Conservation (phyloP, 2,113 vertebrate species). For the Cygnus buccinator region DNA sequence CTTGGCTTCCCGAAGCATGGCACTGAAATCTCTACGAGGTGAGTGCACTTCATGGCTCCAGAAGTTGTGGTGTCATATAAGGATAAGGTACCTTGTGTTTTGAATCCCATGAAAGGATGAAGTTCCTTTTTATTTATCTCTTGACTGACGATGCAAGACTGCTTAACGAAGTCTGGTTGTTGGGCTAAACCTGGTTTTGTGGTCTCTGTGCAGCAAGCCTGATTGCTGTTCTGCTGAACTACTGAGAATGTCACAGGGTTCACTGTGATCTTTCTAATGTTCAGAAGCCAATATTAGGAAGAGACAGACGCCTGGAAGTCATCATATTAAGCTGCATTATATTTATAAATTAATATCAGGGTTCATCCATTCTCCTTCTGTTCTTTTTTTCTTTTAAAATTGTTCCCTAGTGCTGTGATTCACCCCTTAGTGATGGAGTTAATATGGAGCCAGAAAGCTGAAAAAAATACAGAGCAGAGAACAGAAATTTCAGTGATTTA, state of each 20-base stretch:
- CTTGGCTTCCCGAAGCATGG: slow-evolving; percentile 91
- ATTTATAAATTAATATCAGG: not conserved
- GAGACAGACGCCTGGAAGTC: fast-evolving
- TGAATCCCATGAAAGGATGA: fast-evolving
- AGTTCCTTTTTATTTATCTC: fast-evolving
- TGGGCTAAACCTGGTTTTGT: not conserved
- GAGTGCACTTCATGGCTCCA: not conserved
- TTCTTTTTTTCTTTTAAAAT: not conserved
- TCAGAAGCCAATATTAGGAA: not conserved
- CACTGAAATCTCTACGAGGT: slow-evolving; percentile 86
- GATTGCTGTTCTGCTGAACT: too few relatives aligned
- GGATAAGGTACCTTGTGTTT: fast-evolving
- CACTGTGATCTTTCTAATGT: not conserved
- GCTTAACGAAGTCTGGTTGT: not conserved
- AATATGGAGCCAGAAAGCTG: not conserved
- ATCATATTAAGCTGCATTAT: not conserved
- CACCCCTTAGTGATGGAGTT: not conserved
- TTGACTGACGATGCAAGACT: fast-evolving
- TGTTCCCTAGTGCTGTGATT: not conserved
- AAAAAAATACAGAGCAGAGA: not conserved
- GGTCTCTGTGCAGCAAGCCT: not conserved
- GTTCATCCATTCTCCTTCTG: not conserved
- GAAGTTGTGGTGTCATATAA: fast-evolving
- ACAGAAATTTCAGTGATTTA: not conserved
- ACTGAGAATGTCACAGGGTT: not conserved